Evolutionary conservation across 2,797 vertebrate species (phyloP), one percentile per base, ranked within the genome.

Genomic region (Argentina silus): DNA sequence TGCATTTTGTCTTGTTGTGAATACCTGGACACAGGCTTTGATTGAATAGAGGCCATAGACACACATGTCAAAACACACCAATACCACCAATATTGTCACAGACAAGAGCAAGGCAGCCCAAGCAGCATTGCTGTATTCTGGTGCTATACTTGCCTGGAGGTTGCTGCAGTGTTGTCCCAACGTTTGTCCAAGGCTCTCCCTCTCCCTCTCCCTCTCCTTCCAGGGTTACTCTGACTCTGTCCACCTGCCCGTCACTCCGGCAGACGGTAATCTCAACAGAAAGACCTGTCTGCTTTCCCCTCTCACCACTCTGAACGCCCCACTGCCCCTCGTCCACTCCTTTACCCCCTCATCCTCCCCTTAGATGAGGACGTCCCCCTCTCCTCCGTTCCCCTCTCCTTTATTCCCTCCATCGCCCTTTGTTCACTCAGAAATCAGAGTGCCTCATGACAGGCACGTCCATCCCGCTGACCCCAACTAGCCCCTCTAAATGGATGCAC

Each of bases 401-500:
- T 43, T 21, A 17, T 44, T 67, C n/a, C n/a, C 14, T 53, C 67
- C 15, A 17, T 36, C 2, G 0, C 51, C 15, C 23, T 42, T 68
- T 17, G 5, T 27, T 51, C 67, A 82, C 75, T 47, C 70, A 48
- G 77, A 53, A 74, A 77, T 43, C 50, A 48, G 17, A 83, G 44
- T 3, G 19, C 64, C 50, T 67, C 21, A 7, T 51, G 64, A 67
- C 64, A 67, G 62, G n/a, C 64, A 50, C 21, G 44, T 50, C n/a
- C 9, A 14, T 4, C 45, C 19, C 6, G 7, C 47, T 67, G 64
- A 67, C 64, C 64, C 45, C 14, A 69, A 1, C 50, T 66, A 73
- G 74, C 61, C 69, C 59, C 76, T 80, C 78, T 68, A 77, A 65
- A 45, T 68, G 56, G 67, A 73, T 56, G 72, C 55, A 76, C 55